A percentile compares a stretch with the other conserved stretches of the same genome.
Evolutionary conservation across 2,797 vertebrate genomes (phyloP).

Genomic region (Loris lydekkerianus): DNA sequence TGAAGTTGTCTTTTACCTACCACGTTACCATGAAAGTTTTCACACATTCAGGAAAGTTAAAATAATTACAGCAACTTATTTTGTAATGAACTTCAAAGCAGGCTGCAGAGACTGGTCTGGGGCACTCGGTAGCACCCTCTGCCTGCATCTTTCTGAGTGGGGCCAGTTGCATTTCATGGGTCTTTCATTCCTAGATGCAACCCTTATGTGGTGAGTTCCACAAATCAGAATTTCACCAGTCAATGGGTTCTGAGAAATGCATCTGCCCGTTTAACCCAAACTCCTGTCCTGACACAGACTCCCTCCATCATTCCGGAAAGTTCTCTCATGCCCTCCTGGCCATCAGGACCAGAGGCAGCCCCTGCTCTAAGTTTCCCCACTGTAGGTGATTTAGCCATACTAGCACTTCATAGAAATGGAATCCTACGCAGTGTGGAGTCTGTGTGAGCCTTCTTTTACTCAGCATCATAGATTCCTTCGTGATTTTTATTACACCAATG

Average conservation of each 20-base stretch:
- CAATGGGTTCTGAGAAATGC: background rate
- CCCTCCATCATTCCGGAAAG: background rate
- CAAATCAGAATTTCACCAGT: background rate
- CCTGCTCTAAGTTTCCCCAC: background rate
- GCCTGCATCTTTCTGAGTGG: background rate
- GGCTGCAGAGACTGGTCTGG: background rate
- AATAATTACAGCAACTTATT: background rate
- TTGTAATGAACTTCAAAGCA: background rate
- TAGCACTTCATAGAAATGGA: background rate
- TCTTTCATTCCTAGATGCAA: conserved; percentile 10
- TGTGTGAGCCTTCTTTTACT: background rate
- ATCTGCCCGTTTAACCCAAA: background rate
- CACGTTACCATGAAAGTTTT: background rate
- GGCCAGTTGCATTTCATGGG: background rate
- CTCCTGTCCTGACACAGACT: background rate
- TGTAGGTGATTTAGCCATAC: background rate
- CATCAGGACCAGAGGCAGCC: background rate
- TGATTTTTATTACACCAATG: background rate
- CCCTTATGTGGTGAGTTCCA: background rate
- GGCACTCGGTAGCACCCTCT: background rate
- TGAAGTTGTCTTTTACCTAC: background rate
- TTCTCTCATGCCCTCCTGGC: background rate
- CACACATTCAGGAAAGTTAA: background rate
- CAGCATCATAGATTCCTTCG: background rate
- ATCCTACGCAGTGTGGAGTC: background rate